Base-by-base conservation (phyloP, 2,113 vertebrate genomes). In the Aegotheles bennettii region DNA sequence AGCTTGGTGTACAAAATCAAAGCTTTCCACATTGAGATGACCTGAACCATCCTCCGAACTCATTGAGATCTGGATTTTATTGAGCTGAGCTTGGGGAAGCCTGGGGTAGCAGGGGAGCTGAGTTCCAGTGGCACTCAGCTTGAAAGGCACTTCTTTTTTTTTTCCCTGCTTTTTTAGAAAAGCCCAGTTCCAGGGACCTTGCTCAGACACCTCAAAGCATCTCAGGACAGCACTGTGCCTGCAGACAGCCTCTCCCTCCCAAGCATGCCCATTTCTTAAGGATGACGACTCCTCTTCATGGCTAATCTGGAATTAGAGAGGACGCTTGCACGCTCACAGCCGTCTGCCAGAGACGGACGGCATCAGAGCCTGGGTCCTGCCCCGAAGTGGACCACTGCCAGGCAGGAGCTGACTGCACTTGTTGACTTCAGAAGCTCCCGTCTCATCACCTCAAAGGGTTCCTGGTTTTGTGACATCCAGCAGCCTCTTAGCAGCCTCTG, bases 271-370 rank as follows among this genome's bases (percentile, higher is more conserved):
- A 36, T 53, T 92, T 61, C 94, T 89, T 90, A 90, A 75, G 92
- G 56, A 74, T 15, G 56, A 57, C 0, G 28, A 93, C 86, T 93
- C 76, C 73, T 95, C 73, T 93, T 69, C 50, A 73, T 60, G 83
- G 79, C 73, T 95, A 89, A 94, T 96, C 96, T 92, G 92, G 94
- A 91, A 87, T 95, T 94, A 95, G 84, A 94, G 80, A 90, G 83
- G 83, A 70, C n/a, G 2, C 81, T 90, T 0, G 7, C 83, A 91
- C 63, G 47, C 87, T 85, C 40, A 8, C 60, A 90, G 93, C 80
- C 0, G 68, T 87, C 93, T 93, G 95, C 68, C 63, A 75, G 84
- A 84, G 60, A 56, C 56, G 47, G 86, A 85, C 87, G 86, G 90
- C 80, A 93, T 47, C 74, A 35, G 85, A 85, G 88, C 64, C 92